phyloP scores from a whole-genome alignment of 1,140 invertebrate genomes.

The Drosophila kurseongensis region DNA sequence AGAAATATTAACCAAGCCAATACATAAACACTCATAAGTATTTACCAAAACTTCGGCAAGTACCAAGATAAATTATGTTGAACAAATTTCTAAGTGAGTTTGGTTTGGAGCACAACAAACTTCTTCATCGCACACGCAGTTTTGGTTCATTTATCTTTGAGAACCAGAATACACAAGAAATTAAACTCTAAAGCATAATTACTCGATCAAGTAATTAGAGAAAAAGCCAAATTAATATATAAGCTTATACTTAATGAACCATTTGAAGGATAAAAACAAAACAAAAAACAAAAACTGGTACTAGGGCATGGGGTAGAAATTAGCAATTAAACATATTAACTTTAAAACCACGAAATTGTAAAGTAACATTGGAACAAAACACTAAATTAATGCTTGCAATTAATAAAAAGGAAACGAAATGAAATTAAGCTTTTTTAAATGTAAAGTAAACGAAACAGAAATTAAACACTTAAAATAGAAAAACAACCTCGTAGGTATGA shows the following conservation, averaged over 20 bases:
- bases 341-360: conserved; percentile 52
- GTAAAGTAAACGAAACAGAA: conserved; percentile 51
- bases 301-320: conserved; percentile 76
- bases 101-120: conserved; percentile 14
- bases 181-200: conserved; percentile 30
- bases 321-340: conserved; percentile 51
- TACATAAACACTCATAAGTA: conserved; percentile 20
- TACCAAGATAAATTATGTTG: conserved; percentile 33
- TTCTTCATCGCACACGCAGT: conserved; percentile 31
- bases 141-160: conserved; percentile 43
- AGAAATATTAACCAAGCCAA: conserved; percentile 35
- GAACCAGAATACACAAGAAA: conserved; percentile 24
- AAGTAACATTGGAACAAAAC: conserved; percentile 46
- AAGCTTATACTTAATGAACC: conserved; percentile 54
- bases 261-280: conserved; percentile 25
- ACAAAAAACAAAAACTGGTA: conserved; percentile 52
- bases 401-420: conserved; percentile 38
- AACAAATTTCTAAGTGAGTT: conserved; percentile 36
- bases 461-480: conserved; percentile 20
- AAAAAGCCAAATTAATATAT: conserved; percentile 78
- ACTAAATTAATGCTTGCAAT: conserved; percentile 54
- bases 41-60: conserved; percentile 35
- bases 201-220: conserved; percentile 38
- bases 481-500: conserved; percentile 54
- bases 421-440: conserved; percentile 65